phyloP scores from a whole-genome alignment of 2,888 invertebrate genomes.

The Lasiommata megera region DNA sequence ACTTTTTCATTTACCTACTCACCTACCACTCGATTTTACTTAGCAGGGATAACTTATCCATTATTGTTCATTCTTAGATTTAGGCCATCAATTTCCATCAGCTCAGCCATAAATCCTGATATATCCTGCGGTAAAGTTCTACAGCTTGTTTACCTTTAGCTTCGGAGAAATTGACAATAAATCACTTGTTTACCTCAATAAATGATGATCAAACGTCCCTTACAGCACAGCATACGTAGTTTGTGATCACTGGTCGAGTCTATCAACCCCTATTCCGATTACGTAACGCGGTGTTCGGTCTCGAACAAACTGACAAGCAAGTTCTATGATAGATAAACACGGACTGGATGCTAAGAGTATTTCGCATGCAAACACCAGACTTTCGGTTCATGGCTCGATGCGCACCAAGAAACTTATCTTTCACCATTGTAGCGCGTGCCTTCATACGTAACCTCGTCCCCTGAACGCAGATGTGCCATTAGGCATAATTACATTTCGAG shows the following conservation, averaged over 20 bases:
- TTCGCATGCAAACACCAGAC: constrained; percentile 78
- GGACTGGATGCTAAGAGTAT: constrained; percentile 67
- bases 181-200: constrained; percentile 7
- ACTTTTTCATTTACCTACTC: too few relatives aligned
- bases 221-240: background rate
- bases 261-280: constrained; percentile 12
- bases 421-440: constrained; percentile 80
- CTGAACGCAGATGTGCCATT: constrained; percentile 49
- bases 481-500: constrained; percentile 32
- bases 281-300: constrained; percentile 32
- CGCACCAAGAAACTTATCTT: constrained; percentile 80
- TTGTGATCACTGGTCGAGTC: constrained; percentile 3
- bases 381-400: constrained; percentile 80
- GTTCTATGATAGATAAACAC: constrained; percentile 62
- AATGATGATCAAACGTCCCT: background rate
- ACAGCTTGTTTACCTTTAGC: too few relatives aligned
- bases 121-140: too few relatives aligned
- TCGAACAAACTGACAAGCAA: constrained; percentile 51
- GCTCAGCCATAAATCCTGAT: too few relatives aligned
- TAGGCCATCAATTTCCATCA: too few relatives aligned
- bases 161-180: background rate
- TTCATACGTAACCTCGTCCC: constrained; percentile 51
- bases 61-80: too few relatives aligned
- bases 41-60: too few relatives aligned
- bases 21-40: too few relatives aligned